Conservation (phyloP, 2,113 vertebrate species). For the Kryptolebias marmoratus region DNA sequence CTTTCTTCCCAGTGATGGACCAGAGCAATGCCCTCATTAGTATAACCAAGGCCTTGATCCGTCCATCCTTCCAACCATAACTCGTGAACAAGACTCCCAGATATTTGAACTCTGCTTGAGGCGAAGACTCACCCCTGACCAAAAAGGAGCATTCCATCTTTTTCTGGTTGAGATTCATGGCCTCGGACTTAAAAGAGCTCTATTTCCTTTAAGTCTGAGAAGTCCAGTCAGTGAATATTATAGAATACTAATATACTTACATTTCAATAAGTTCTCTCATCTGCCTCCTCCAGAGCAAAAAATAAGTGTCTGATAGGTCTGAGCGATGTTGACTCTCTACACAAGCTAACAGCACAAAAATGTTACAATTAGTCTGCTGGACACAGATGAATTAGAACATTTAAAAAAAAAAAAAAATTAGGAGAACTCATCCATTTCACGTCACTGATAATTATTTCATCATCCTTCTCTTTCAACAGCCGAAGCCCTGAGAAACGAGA, state of each 20-base stretch:
- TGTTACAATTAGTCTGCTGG: constrained; percentile 1
- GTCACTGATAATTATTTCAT: constrained; percentile 42
- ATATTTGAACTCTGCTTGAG: too few relatives aligned
- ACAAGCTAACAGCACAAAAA: neutral
- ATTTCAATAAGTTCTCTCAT: neutral
- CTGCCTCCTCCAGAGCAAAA: neutral
- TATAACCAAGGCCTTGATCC: too few relatives aligned
- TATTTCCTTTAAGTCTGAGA: too few relatives aligned
- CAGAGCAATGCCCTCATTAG: too few relatives aligned
- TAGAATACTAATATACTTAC: neutral
- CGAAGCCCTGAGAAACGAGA: constrained; percentile 15
- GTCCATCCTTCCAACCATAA: too few relatives aligned
- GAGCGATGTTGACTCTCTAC: neutral
- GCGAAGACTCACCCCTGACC: too few relatives aligned
- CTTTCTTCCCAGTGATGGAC: too few relatives aligned
- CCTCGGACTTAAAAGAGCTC: too few relatives aligned
- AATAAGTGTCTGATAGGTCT: neutral
- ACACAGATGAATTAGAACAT: neutral
- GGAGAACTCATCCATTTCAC: constrained; percentile 20
- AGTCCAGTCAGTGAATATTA: neutral
- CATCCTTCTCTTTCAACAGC: constrained; percentile 7
- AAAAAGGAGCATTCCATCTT: too few relatives aligned
- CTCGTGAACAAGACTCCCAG: too few relatives aligned
- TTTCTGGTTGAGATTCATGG: too few relatives aligned
- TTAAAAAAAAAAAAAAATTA: constrained; percentile 1